These are phyloP conservation scores for Drosophila barbarae DNA, from an alignment of 2,888 invertebrate genomes.

Conservation along the genomic window DNA sequence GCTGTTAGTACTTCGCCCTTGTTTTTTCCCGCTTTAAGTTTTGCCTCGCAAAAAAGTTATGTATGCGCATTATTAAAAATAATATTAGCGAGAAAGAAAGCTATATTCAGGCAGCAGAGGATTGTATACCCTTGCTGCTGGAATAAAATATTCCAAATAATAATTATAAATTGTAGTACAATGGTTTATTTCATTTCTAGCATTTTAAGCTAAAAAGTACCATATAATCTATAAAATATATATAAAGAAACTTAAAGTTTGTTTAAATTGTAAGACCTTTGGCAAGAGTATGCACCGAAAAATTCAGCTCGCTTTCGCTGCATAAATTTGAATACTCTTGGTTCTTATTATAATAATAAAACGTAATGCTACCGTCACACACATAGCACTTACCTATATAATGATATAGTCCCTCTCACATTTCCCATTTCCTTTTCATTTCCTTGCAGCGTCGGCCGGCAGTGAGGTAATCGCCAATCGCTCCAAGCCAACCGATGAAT, in stretches of 20 bases:
- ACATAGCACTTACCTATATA: conserved; percentile 3
- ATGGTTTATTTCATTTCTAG: no score
- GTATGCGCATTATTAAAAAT: conserved; percentile 60
- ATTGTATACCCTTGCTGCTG: background rate
- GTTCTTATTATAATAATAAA: conserved; percentile 55
- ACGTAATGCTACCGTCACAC: conserved; percentile 27
- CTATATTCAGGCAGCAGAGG: background rate
- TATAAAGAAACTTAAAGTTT: background rate
- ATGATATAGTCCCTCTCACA: background rate
- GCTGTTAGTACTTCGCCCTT: background rate
- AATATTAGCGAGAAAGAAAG: conserved; percentile 2
- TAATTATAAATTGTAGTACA: background rate
- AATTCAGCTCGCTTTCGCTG: conserved; percentile 15
- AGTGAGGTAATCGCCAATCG: conserved; percentile 22
- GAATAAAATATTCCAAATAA: background rate
- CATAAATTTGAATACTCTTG: conserved; percentile 59
- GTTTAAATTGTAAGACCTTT: background rate
- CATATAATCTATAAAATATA: background rate
- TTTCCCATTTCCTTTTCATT: conserved; percentile 26
- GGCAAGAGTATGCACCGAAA: background rate
- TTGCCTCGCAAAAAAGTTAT: conserved; percentile 53
- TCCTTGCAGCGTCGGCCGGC: conserved; percentile 26
- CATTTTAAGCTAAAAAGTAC: background rate
- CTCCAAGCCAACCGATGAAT: conserved; percentile 1
- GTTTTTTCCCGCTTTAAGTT: conserved; percentile 14